phyloP scores from a whole-genome alignment of 2,888 invertebrate species.

The Doris montereyensis region DNA sequence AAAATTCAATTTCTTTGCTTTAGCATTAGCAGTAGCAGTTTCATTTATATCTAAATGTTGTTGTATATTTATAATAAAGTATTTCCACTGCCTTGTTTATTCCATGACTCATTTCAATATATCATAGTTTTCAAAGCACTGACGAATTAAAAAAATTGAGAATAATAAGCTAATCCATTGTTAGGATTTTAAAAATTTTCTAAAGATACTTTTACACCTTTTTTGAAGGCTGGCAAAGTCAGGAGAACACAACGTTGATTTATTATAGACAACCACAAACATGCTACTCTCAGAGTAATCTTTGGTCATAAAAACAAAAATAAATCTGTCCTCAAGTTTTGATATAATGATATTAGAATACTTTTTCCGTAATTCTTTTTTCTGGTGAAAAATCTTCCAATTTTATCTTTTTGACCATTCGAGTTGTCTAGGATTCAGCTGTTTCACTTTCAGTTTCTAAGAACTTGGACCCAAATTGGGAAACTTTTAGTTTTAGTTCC shows the following conservation, averaged over 20 bases:
- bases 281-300: neutral
- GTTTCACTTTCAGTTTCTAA: too few relatives aligned
- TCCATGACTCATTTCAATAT: neutral
- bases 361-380: slow-evolving; percentile 1
- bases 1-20: neutral
- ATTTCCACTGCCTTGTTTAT: neutral
- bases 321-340: neutral
- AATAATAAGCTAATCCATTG: neutral
- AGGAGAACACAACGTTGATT: neutral
- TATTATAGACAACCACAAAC: neutral
- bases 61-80: too few relatives aligned
- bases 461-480: too few relatives aligned
- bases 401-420: neutral
- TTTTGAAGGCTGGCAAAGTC: neutral
- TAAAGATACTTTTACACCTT: neutral
- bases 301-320: neutral
- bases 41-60: neutral
- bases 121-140: neutral
- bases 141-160: neutral
- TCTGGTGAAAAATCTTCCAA: neutral
- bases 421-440: too few relatives aligned
- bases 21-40: neutral
- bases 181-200: neutral
- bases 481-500: too few relatives aligned
- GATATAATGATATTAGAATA: slow-evolving; percentile 1